Evolutionary conservation across 2,888 invertebrate species (phyloP).

Genomic region (Brachycybe producta): DNA sequence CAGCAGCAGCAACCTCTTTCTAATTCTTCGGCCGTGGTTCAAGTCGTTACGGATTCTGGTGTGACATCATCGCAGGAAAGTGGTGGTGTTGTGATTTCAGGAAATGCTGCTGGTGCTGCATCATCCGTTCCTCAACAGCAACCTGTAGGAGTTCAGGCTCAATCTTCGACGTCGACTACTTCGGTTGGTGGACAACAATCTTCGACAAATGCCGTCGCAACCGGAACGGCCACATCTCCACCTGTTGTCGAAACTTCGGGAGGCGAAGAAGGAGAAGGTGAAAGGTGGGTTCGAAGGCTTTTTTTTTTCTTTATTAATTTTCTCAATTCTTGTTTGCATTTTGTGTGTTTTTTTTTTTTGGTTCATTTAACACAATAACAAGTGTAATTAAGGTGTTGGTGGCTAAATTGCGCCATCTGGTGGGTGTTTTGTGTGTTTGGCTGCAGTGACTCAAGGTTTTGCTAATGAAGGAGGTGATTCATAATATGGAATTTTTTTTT

Average conservation of each 20-base stretch:
- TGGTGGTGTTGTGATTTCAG: no score
- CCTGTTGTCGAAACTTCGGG: constrained; percentile 18
- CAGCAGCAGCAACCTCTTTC: constrained; percentile 40
- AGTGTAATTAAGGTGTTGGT: neutral
- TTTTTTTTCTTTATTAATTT: neutral
- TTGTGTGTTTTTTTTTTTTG: no score
- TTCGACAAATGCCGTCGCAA: no score
- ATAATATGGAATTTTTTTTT: no score
- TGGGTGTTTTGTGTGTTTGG: neutral
- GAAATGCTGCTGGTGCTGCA: neutral
- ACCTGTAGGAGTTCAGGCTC: no score
- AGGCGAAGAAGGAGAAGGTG: constrained; percentile 36
- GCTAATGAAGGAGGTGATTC: no score
- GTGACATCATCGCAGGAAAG: no score
- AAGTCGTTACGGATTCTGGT: neutral
- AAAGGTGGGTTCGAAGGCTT: constrained; percentile 32
- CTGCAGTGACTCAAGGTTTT: no score
- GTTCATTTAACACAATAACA: no score
- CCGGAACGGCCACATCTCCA: constrained; percentile 16
- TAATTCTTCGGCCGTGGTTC: neutral
- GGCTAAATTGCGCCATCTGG: neutral
- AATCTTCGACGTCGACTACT: no score
- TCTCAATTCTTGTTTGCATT: neutral
- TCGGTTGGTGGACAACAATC: no score
- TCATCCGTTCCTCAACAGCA: constrained; percentile 24